phyloP scores from a whole-genome alignment of 2,113 vertebrate species.

The Apeltes quadracus region DNA sequence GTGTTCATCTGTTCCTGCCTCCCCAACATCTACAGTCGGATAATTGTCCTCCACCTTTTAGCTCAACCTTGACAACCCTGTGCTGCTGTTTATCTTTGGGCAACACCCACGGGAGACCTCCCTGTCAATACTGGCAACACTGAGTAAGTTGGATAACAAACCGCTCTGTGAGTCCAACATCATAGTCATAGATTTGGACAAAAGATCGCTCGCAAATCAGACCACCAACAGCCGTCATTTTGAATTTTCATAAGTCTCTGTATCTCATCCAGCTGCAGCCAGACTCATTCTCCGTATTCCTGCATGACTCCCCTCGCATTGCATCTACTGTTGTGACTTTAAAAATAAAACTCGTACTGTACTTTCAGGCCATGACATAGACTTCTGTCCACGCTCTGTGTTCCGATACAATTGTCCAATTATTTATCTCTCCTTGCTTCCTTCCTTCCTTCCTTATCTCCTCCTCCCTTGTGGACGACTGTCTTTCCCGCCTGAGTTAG shows the following conservation, averaged over 20 bases:
- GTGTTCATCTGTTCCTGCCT: conserved; percentile 31
- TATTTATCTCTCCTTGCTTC: conserved; percentile 57
- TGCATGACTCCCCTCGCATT: conserved; percentile 10
- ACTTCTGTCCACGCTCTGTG: conserved; percentile 40
- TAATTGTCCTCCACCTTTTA: conserved; percentile 30
- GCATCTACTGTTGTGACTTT: conserved; percentile 1
- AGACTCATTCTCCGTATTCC: conserved; percentile 15
- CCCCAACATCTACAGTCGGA: conserved; percentile 29
- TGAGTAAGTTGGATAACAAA: conserved; percentile 25
- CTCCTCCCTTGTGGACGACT: conserved; percentile 49
- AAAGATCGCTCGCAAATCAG: conserved; percentile 14
- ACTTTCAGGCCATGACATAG: conserved; percentile 50
- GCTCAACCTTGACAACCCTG: conserved; percentile 32
- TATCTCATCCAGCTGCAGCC: conserved; percentile 3
- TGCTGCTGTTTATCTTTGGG: conserved; percentile 19
- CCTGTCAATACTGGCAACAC: conserved; percentile 34
- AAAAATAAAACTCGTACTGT: conserved; percentile 44
- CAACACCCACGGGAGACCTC: conserved; percentile 9
- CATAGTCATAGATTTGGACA: conserved; percentile 23
- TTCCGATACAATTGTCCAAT: conserved; percentile 54
- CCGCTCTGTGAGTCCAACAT: conserved; percentile 25
- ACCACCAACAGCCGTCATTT: conserved; percentile 19
- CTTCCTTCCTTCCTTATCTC: conserved; percentile 28
- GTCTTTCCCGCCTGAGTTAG: conserved; percentile 51
- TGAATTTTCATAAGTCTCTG: not conserved